A percentile compares a stretch with the other conserved stretches of the same genome.
Conservation (phyloP, 92 coral and sea anemone species). For the Epizoanthus fatuus region DNA sequence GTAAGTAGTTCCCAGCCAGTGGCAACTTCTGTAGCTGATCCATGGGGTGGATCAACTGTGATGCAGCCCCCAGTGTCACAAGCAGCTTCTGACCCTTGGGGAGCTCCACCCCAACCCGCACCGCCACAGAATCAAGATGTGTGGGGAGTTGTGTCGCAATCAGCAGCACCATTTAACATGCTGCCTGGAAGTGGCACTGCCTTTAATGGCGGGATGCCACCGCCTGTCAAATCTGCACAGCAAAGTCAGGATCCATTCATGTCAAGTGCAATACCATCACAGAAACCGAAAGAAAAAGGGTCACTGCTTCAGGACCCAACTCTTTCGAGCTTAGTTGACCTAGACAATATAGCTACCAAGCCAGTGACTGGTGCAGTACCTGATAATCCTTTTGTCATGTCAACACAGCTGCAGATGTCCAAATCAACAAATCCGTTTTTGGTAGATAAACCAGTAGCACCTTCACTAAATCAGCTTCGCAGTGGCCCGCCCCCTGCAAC, state of each 20-base stretch:
- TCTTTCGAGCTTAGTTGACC: constrained; percentile 84
- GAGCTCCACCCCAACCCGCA: constrained; percentile 63
- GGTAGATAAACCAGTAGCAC: constrained; percentile 95
- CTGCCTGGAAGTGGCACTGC: constrained; percentile 31
- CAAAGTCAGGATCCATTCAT: constrained; percentile 60
- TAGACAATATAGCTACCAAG: constrained; percentile 83
- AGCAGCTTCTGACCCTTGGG: constrained; percentile 84
- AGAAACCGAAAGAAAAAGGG: constrained; percentile 58
- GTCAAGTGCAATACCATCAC: constrained; percentile 33
- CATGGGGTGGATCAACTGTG: constrained; percentile 82
- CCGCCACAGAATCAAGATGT: constrained; percentile 36
- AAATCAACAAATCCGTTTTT: constrained; percentile 94
- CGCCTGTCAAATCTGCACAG: constrained; percentile 15
- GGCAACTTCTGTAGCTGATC: constrained; percentile 68
- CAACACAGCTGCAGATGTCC: constrained; percentile 72
- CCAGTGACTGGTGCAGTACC: constrained; percentile 70
- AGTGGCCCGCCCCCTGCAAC: constrained; percentile 50
- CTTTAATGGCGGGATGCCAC: constrained; percentile 17
- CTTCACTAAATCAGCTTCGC: constrained; percentile 96
- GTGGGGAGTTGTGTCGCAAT: constrained; percentile 31
- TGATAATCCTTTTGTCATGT: constrained; percentile 85
- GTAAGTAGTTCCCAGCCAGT: constrained; percentile 53
- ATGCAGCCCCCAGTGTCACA: constrained; percentile 46
- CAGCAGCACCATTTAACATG: constrained; percentile 39
- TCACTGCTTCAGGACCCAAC: constrained; percentile 75